Evolutionary conservation across 2,888 invertebrate genomes (phyloP).

Genomic region (Hipparchia semele): DNA sequence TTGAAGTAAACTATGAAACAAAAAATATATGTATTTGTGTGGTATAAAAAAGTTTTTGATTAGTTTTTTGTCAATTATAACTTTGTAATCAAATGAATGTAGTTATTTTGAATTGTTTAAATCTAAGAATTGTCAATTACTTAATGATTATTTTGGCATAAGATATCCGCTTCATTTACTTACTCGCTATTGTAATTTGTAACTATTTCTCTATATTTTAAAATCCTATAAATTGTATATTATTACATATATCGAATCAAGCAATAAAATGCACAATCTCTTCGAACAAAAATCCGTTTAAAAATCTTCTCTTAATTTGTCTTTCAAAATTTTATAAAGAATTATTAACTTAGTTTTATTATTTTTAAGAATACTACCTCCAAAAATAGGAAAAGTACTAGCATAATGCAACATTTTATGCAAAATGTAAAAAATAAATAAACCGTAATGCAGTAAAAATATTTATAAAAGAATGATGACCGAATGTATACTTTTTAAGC

Average conservation of each 20-base stretch:
- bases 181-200: not conserved
- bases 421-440: not conserved
- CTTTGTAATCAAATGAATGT: conserved; percentile 69
- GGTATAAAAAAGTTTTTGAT: conserved; percentile 64
- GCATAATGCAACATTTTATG: not conserved
- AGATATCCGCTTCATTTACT: conserved; percentile 54
- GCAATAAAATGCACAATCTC: conserved; percentile 2
- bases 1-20: conserved; percentile 25
- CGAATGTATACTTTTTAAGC: conserved; percentile 6
- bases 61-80: conserved; percentile 80
- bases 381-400: not conserved
- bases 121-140: conserved; percentile 81
- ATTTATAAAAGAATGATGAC: not conserved
- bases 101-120: conserved; percentile 80
- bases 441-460: not conserved
- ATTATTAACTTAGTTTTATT: not conserved
- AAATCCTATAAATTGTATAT: not conserved
- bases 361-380: conserved; percentile 3
- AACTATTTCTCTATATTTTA: not conserved
- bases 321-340: not conserved
- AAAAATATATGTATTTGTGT: conserved; percentile 35
- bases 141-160: conserved; percentile 69
- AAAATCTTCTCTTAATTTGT: not conserved
- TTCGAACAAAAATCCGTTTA: not conserved
- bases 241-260: conserved; percentile 15